Evolutionary conservation across 2,888 invertebrate genomes (phyloP).

Genomic region (Macaria liturata): DNA sequence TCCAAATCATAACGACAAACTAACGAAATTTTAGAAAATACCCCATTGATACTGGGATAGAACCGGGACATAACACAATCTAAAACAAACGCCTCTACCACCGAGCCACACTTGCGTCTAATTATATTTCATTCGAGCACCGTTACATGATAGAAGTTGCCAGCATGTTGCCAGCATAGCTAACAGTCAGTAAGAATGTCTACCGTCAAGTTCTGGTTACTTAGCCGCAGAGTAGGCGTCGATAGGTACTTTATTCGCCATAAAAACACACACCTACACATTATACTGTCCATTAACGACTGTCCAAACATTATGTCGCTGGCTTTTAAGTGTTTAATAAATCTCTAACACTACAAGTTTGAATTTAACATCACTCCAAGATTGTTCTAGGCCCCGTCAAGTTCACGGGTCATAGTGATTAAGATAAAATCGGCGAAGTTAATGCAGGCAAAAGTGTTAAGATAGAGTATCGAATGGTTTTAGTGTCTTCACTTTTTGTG

Average conservation of each 20-base stretch:
- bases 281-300: slow-evolving; percentile 53
- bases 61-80: too few relatives aligned
- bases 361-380: slow-evolving; percentile 17
- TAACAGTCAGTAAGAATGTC: neutral
- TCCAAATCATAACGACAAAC: too few relatives aligned
- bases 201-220: slow-evolving; percentile 22
- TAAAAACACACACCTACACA: slow-evolving; percentile 39
- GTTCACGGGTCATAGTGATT: slow-evolving; percentile 29
- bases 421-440: slow-evolving; percentile 25
- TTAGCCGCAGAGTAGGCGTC: slow-evolving; percentile 26
- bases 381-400: slow-evolving; percentile 12
- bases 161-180: neutral
- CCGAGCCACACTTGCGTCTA: neutral
- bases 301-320: slow-evolving; percentile 56
- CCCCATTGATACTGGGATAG: too few relatives aligned
- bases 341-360: slow-evolving; percentile 33
- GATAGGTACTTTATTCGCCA: slow-evolving; percentile 41
- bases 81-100: too few relatives aligned
- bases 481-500: too few relatives aligned
- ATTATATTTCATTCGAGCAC: slow-evolving; percentile 2
- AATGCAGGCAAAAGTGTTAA: slow-evolving; percentile 12
- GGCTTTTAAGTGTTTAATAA: slow-evolving; percentile 49
- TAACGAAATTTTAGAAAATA: too few relatives aligned
- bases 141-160: slow-evolving; percentile 3
- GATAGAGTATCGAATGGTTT: slow-evolving; percentile 7